Percentiles rank a stretch among this genome's conserved stretches.
Evolutionary conservation across 2,888 invertebrate species (phyloP).

Genomic region (Nudaria mundana): DNA sequence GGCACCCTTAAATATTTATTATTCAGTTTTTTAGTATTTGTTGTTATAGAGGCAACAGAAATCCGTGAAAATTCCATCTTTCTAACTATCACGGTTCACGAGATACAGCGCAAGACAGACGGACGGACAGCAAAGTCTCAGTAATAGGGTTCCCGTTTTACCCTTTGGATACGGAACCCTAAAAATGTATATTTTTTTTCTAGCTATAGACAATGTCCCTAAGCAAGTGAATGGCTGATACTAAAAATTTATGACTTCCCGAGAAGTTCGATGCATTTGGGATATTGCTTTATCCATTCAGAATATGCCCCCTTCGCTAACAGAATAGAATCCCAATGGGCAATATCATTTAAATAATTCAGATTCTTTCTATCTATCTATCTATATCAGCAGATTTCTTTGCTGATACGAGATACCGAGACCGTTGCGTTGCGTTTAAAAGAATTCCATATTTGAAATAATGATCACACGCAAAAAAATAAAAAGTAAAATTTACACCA

Average conservation of each 20-base stretch:
- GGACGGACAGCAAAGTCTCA: no score
- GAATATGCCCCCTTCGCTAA: slow-evolving; percentile 2
- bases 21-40: no score
- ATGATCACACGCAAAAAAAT: no score
- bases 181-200: background rate
- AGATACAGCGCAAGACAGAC: no score
- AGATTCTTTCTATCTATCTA: slow-evolving; percentile 5
- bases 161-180: no score
- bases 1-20: background rate
- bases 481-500: no score
- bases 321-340: slow-evolving; percentile 6
- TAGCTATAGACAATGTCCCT: slow-evolving; percentile 1
- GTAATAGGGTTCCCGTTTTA: no score
- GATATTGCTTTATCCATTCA: slow-evolving; percentile 8
- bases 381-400: slow-evolving; percentile 1
- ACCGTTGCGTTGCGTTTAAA: background rate
- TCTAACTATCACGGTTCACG: no score
- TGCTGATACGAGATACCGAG: background rate
- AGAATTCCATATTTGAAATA: background rate
- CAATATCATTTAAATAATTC: slow-evolving; percentile 13
- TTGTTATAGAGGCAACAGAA: no score
- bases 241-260: slow-evolving; percentile 11
- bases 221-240: slow-evolving; percentile 7
- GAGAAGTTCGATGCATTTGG: slow-evolving; percentile 6
- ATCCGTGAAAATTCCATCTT: no score